Base-by-base conservation (phyloP, 2,888 invertebrate species). In the Uropetala carovei region DNA sequence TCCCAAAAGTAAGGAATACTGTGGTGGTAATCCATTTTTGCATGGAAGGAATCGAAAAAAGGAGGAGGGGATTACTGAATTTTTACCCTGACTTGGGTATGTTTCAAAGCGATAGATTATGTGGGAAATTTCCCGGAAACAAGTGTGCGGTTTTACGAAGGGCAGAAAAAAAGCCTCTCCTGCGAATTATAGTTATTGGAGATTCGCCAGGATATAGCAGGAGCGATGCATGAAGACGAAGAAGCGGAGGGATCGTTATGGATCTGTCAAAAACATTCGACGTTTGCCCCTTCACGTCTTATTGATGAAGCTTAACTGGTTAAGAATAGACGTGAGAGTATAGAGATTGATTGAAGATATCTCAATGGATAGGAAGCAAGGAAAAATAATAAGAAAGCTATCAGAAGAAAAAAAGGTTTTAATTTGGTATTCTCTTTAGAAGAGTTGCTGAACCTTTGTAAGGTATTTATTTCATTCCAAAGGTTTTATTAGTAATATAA, bases 181-280 rank as follows among this genome's bases (percentile, higher is more conserved):
- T 7, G 75, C 11, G 75, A 75, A 18, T 13, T 27, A 13, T 27
- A 27, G 75, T 75, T 27, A 27, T 75, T 75, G 75, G 75, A 27
- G 22, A 22, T 27, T 10, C 22, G 75, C 75, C 75, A 75, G 27
- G 13, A 13, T 22, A 75, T 4, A 9, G 22, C n/a, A n/a, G 18
- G 75, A 75, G 27, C 22, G 75, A 75, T 75, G n/a, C 75, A 75
- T 75, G 75, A 75, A 75, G 75, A 75, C 27, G 75, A 27, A 13
- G 22, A 7, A 75, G 75, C 7, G 27, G 27, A 27, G 75, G 75
- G 27, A 75, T 13, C 75, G 22, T 75, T 27, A 75, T 75, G 75
- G 75, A 75, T 75, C 75, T 22, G 75, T 75, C 75, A 75, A 27
- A 75, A 75, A 75, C 75, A 75, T 75, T 27, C 75, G 75, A 75